Evolutionary conservation across 2,797 vertebrate genomes (phyloP).

Genomic region (Rhodeus uyekii): DNA sequence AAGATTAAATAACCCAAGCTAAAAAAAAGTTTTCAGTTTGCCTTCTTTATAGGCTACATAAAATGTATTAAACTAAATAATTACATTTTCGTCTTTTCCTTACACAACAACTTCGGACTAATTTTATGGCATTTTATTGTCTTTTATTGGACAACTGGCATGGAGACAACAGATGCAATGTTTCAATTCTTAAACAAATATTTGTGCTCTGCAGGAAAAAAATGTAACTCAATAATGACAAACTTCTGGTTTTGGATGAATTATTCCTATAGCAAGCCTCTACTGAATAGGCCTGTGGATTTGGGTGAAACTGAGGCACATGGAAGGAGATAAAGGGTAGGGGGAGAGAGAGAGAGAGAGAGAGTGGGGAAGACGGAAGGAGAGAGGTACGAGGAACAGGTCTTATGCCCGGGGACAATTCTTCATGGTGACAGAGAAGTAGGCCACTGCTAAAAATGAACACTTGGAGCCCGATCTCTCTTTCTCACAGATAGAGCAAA

Average conservation of each 20-base stretch:
- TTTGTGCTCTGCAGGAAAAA: background rate
- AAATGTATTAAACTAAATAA: background rate
- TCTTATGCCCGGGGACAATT: slow-evolving; percentile 45
- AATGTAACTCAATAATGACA: background rate
- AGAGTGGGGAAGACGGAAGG: slow-evolving; percentile 1
- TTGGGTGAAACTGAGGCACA: background rate
- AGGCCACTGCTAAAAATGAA: slow-evolving; percentile 55
- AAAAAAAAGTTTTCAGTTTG: background rate
- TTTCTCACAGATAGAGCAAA: slow-evolving; percentile 35
- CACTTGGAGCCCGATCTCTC: slow-evolving; percentile 31
- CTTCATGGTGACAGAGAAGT: slow-evolving; percentile 51
- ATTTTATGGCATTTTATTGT: background rate
- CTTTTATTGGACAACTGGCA: background rate
- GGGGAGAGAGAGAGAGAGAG: background rate
- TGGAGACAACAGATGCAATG: background rate
- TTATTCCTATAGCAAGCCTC: background rate
- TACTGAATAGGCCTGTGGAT: slow-evolving; percentile 7
- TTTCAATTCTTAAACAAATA: background rate
- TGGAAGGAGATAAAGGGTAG: background rate
- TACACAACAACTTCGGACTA: background rate
- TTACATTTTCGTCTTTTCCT: background rate
- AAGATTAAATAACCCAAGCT: background rate
- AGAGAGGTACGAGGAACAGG: slow-evolving; percentile 37
- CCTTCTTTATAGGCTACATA: background rate
- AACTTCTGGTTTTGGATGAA: background rate